These are phyloP conservation scores for Stigmatopora argus DNA, from an alignment of 2,113 vertebrate genomes.

Conservation along the genomic window DNA sequence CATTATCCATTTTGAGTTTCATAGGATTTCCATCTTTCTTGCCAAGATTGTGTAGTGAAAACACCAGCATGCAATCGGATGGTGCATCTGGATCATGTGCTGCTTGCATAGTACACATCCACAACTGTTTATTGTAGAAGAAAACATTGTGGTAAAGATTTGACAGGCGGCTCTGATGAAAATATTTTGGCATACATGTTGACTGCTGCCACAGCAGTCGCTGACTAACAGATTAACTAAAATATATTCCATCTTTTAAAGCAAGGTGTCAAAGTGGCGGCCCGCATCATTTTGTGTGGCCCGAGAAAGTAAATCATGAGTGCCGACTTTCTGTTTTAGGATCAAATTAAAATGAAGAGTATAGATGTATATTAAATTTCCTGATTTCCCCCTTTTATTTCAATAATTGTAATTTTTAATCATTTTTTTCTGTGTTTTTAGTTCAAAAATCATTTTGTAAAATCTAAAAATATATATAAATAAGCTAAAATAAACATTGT, in stretches of 20 bases:
- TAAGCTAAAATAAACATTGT: too few relatives aligned
- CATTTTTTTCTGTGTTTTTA: too few relatives aligned
- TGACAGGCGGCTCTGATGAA: slow-evolving; percentile 28
- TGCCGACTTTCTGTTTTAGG: too few relatives aligned
- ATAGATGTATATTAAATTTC: too few relatives aligned
- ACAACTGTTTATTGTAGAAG: slow-evolving; percentile 3
- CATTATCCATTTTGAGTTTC: slow-evolving; percentile 14
- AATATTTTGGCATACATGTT: slow-evolving; percentile 16
- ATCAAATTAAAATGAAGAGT: too few relatives aligned
- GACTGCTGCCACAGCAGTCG: slow-evolving; percentile 11
- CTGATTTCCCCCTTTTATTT: too few relatives aligned
- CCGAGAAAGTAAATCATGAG: too few relatives aligned
- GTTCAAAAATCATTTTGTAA: too few relatives aligned
- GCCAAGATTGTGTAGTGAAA: slow-evolving; percentile 10
- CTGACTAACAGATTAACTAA: neutral
- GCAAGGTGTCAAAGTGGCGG: neutral
- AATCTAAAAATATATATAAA: too few relatives aligned
- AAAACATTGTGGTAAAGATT: slow-evolving; percentile 20
- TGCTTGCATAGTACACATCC: neutral
- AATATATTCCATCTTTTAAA: slow-evolving; percentile 5
- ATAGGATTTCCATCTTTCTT: slow-evolving; percentile 26
- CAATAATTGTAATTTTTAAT: too few relatives aligned
- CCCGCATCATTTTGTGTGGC: too few relatives aligned
- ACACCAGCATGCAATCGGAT: neutral
- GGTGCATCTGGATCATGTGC: slow-evolving; percentile 20